Evolutionary conservation across 2,888 invertebrate species (phyloP).

Genomic region (Ophioninae sp.): DNA sequence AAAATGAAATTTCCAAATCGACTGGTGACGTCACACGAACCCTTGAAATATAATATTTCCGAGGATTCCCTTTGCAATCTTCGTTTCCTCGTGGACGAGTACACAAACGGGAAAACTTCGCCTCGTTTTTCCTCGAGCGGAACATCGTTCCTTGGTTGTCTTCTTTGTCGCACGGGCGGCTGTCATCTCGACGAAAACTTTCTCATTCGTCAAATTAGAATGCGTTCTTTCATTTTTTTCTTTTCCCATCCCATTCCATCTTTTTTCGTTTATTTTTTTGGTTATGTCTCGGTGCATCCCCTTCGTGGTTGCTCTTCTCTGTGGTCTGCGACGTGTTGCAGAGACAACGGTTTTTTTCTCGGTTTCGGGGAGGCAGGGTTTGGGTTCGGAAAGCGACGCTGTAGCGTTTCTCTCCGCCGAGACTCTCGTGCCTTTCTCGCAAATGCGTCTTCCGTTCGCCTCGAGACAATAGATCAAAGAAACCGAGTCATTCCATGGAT

Average conservation of each 20-base stretch:
- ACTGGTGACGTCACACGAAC: too few species aligned
- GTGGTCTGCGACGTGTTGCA: conserved; percentile 52
- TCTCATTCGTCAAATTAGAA: conserved; percentile 78
- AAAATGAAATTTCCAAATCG: too few species aligned
- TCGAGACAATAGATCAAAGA: conserved; percentile 77
- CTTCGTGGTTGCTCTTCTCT: conserved; percentile 63
- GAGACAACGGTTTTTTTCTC: conserved; percentile 16
- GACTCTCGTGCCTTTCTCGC: conserved; percentile 45
- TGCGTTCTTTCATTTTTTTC: conserved; percentile 70
- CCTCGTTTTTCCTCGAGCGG: conserved; percentile 21
- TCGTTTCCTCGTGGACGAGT: not conserved
- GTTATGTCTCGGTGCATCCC: conserved; percentile 57
- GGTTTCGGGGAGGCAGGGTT: conserved; percentile 17
- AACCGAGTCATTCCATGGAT: conserved; percentile 57
- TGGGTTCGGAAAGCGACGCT: conserved; percentile 12
- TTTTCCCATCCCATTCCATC: conserved; percentile 38
- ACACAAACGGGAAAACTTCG: conserved; percentile 17
- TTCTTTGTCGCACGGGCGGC: conserved; percentile 57
- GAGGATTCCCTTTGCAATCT: not conserved
- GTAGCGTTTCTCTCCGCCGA: conserved; percentile 56
- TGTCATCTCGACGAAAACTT: conserved; percentile 69
- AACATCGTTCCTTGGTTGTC: conserved; percentile 45
- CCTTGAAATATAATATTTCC: too few species aligned
- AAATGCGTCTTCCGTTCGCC: conserved; percentile 59
- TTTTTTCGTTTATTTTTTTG: conserved; percentile 63